Conservation (phyloP, 2,797 vertebrate species). For the Enteromius treurensis region DNA sequence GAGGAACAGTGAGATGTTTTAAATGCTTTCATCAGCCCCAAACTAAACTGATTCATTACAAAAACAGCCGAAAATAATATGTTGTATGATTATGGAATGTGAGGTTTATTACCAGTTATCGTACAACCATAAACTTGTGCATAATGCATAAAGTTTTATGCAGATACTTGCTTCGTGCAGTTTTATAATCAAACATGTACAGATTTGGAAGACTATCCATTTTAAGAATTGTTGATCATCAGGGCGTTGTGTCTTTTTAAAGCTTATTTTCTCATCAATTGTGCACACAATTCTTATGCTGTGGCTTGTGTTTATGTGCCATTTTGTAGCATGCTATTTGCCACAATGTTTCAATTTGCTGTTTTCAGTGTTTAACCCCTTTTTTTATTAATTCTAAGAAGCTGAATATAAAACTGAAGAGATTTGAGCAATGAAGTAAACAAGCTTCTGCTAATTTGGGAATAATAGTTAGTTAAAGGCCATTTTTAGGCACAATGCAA, state of each 20-base stretch:
- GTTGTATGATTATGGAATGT: not conserved
- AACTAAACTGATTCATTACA: not conserved
- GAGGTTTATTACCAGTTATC: not conserved
- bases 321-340: not conserved
- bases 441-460: not conserved
- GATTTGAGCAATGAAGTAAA: not conserved
- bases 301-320: not conserved
- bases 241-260: constrained; percentile 2
- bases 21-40: constrained; percentile 1
- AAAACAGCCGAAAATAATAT: constrained; percentile 6
- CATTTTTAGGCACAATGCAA: no score
- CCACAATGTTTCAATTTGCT: not conserved
- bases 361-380: not conserved
- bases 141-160: not conserved
- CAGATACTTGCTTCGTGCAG: not conserved
- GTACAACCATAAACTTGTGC: not conserved
- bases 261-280: not conserved
- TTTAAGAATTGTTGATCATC: not conserved
- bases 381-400: not conserved
- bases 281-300: not conserved
- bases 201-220: constrained; percentile 1
- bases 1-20: not conserved
- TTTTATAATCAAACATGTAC: not conserved
- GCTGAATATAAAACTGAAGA: not conserved
- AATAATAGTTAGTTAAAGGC: not conserved